These are phyloP conservation scores for Ranitomeya imitator DNA, from an alignment of 2,113 vertebrate species.

Conservation along the genomic window DNA sequence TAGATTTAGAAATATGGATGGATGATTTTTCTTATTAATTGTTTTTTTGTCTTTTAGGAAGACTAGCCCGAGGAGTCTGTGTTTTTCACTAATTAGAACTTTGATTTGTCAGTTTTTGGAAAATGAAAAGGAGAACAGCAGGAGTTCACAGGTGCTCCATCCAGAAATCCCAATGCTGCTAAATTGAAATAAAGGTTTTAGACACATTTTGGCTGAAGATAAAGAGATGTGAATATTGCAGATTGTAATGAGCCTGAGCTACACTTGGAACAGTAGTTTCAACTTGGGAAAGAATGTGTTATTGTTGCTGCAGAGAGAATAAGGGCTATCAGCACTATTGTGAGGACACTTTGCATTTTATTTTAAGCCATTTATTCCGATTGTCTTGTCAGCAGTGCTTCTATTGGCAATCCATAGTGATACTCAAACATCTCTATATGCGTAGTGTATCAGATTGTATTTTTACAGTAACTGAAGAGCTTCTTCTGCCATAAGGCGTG, in stretches of 20 bases:
- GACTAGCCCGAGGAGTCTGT: neutral
- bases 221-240: neutral
- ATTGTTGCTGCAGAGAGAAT: slow-evolving; percentile 2
- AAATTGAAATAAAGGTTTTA: slow-evolving; percentile 2
- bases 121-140: slow-evolving; percentile 24
- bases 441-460: too few relatives aligned
- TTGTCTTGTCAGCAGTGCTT: too few relatives aligned
- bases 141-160: neutral
- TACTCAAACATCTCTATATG: too few relatives aligned
- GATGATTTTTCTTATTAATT: neutral
- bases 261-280: slow-evolving; percentile 6
- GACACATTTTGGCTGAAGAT: neutral
- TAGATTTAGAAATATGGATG: neutral
- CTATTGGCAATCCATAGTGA: too few relatives aligned
- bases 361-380: neutral
- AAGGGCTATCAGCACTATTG: neutral
- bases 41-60: neutral
- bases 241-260: neutral
- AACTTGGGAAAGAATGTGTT: neutral
- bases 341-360: neutral
- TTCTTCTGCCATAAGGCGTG: too few relatives aligned
- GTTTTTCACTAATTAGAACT: neutral
- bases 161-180: slow-evolving; percentile 11
- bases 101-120: slow-evolving; percentile 5
- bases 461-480: too few relatives aligned